Conservation (phyloP, 2,113 vertebrate genomes). For the Pomatorhinus ruficollis region DNA sequence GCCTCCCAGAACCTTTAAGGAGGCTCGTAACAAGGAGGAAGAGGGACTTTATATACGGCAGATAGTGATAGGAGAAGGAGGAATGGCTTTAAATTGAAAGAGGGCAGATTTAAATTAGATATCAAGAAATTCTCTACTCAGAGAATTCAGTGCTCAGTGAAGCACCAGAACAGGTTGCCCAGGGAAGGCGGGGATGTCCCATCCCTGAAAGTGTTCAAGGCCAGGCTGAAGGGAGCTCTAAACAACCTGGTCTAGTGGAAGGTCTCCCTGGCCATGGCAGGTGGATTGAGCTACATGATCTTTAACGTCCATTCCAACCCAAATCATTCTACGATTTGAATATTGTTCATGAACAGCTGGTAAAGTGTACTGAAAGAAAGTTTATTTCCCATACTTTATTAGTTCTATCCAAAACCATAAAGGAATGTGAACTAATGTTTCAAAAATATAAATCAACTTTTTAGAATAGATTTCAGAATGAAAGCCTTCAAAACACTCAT, state of each 20-base stretch:
- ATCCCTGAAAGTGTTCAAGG: neutral
- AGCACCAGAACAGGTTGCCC: neutral
- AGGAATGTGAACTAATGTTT: neutral
- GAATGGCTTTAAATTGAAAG: neutral
- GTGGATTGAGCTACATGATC: neutral
- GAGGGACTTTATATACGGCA: neutral
- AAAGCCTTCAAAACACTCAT: neutral
- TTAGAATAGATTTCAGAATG: neutral
- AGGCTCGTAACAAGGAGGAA: neutral
- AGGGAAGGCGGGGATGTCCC: neutral
- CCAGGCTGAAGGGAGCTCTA: neutral
- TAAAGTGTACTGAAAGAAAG: neutral
- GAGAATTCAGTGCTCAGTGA: neutral
- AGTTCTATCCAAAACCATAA: neutral
- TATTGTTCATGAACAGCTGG: neutral
- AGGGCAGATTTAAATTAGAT: neutral
- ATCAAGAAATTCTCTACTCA: neutral
- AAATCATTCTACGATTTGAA: neutral
- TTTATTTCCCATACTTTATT: neutral
- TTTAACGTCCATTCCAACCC: neutral
- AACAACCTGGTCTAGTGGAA: neutral
- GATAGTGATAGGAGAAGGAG: neutral
- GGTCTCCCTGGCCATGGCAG: neutral
- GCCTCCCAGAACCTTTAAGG: neutral
- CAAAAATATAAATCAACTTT: neutral